These are phyloP conservation scores for Manduca sexta DNA, from an alignment of 1,140 invertebrate genomes.

Conservation along the genomic window DNA sequence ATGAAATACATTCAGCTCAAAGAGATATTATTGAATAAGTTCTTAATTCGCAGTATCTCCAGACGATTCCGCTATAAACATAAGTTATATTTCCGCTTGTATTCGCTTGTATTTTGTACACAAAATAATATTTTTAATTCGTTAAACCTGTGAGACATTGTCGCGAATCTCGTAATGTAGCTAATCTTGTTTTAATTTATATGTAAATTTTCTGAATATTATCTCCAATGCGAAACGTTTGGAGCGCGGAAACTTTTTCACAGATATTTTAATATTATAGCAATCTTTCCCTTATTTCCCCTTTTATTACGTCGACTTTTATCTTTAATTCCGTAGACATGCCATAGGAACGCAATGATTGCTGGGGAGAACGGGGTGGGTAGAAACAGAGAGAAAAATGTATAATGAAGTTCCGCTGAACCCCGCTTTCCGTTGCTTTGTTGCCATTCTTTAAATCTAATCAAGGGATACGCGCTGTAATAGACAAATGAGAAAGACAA, in stretches of 20 bases:
- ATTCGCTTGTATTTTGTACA: constrained; percentile 8
- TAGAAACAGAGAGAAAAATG: constrained; percentile 26
- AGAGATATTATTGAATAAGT: not conserved
- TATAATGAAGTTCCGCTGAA: constrained; percentile 31
- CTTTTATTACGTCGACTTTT: constrained; percentile 30
- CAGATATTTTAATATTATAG: constrained; percentile 26
- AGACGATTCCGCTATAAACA: no score
- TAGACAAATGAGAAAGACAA: constrained; percentile 14
- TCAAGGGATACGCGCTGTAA: constrained; percentile 26
- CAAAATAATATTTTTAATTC: constrained; percentile 11
- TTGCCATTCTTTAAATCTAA: constrained; percentile 38
- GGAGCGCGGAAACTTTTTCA: constrained; percentile 20
- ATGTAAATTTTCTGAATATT: constrained; percentile 29
- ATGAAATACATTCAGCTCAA: not conserved
- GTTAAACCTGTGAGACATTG: constrained; percentile 6
- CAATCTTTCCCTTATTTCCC: constrained; percentile 23
- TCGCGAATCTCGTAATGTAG: constrained; percentile 13
- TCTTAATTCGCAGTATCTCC: not conserved
- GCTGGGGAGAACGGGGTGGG: constrained; percentile 22
- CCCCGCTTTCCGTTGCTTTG: constrained; percentile 23
- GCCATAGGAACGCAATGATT: constrained; percentile 27
- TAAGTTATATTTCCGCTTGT: not conserved
- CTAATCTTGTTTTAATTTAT: constrained; percentile 31
- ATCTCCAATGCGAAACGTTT: constrained; percentile 22
- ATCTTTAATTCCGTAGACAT: constrained; percentile 28